Percentiles rank a stretch among this genome's conserved stretches.
These are phyloP conservation scores for Catocala fraxini DNA, from an alignment of 2,888 invertebrate genomes.

Conservation along the genomic window DNA sequence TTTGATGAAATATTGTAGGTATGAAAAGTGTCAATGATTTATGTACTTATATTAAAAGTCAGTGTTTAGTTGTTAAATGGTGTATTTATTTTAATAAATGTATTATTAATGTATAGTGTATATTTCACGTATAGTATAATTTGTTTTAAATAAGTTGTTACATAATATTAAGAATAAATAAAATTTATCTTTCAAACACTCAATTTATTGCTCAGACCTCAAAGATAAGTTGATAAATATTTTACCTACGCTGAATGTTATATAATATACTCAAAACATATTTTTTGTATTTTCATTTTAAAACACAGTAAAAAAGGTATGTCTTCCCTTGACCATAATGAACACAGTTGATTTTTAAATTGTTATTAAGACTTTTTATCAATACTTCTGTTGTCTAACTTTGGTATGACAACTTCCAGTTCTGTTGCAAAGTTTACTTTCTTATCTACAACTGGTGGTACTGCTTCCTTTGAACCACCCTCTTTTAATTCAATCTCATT, in stretches of 20 bases:
- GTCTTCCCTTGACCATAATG: conserved; percentile 16
- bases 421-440: conserved; percentile 68
- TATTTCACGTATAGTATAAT: neutral
- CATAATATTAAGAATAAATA: conserved; percentile 11
- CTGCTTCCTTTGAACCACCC: conserved; percentile 26
- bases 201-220: conserved; percentile 40
- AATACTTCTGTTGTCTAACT: conserved; percentile 66
- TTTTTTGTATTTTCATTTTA: conserved; percentile 12
- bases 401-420: conserved; percentile 56
- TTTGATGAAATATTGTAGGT: no score
- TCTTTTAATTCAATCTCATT: conserved; percentile 60
- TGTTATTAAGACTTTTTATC: conserved; percentile 79
- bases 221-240: conserved; percentile 16
- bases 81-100: no score
- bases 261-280: conserved; percentile 23
- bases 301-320: conserved; percentile 18
- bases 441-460: conserved; percentile 54
- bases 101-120: neutral
- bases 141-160: conserved; percentile 5
- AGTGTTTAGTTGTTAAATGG: conserved; percentile 19
- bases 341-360: conserved; percentile 20
- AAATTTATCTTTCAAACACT: conserved; percentile 13
- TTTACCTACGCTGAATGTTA: conserved; percentile 4
- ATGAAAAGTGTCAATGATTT: conserved; percentile 21
- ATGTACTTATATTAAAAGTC: neutral